Evolutionary conservation across 2,797 vertebrate genomes (phyloP), one percentile per base, ranked within the genome.

Genomic region (Sylvia borin): DNA sequence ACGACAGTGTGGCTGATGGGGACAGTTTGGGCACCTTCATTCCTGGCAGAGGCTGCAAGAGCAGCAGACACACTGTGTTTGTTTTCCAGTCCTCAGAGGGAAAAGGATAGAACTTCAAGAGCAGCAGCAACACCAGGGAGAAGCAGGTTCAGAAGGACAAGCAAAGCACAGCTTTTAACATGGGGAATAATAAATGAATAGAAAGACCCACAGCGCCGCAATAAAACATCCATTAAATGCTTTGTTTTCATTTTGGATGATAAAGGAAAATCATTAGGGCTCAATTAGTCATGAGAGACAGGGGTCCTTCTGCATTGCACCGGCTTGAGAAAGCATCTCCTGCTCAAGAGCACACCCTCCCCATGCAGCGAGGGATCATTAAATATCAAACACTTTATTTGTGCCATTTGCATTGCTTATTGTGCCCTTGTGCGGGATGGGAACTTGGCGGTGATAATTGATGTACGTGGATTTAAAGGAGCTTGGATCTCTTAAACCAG

Each of bases 231-330:
- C 78, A 34, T 95, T 74, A 73, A 87, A 82, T 80, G 72, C 40
- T 94, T 88, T 93, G 92, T 91, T 93, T 93, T 90, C 31, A 15
- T 94, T 91, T 91, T 5, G 14, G 71, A 81, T 73, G 57, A 93
- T 95, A 95, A 95, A 92, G 90, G 66, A 81, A 96, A 96, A 85
- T 75, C 85, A 75, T 95, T 90, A 89, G 74, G 71, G 68, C 71
- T 93, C 92, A 88, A 79, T 95, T 92, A 87, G 76, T 82, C 82
- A 85, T 25, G 42, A 90, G 90, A 90, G 81, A 72, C 31, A 58
- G 70, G 74, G 62, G 24, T 77, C 32, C 73, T 91, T 90, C 65
- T 83, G 88, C 64, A 51, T 40, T 57, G 55, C 64, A 58, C 65
- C 0, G 6, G 65, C 94, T 71, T 65, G 71, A 83, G 90, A 78